Evolutionary conservation across 2,113 vertebrate species (phyloP).

Genomic region (Paraplagusia blochii): DNA sequence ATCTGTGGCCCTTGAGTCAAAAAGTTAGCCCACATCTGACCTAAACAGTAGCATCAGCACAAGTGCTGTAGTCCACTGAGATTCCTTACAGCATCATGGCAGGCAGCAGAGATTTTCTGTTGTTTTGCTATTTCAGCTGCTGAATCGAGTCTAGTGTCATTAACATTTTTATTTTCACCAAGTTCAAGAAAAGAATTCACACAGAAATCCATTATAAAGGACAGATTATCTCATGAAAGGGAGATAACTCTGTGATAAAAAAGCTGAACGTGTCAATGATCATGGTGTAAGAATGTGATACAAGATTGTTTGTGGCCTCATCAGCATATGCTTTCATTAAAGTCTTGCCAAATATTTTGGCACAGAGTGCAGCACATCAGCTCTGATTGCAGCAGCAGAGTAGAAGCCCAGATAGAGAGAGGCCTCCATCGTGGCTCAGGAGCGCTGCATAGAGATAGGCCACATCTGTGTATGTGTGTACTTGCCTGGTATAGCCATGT

Average conservation of each 20-base stretch:
- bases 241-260: not conserved
- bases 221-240: not conserved
- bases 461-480: constrained; percentile 15
- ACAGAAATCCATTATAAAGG: not conserved
- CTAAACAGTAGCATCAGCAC: too few relatives aligned
- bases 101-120: too few relatives aligned
- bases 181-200: constrained; percentile 2
- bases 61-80: too few relatives aligned
- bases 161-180: constrained; percentile 16
- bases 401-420: constrained; percentile 47
- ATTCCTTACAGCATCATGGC: too few relatives aligned
- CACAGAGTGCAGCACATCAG: constrained; percentile 16
- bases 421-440: constrained; percentile 47
- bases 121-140: not conserved
- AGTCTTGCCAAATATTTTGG: constrained; percentile 44
- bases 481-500: too few relatives aligned
- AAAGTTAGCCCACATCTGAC: too few relatives aligned
- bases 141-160: not conserved
- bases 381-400: constrained; percentile 13
- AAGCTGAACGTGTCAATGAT: not conserved
- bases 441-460: constrained; percentile 51
- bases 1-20: too few relatives aligned
- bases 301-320: constrained; percentile 2
- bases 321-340: constrained; percentile 26
- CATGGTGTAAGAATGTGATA: constrained; percentile 11